Evolutionary conservation across 2,113 vertebrate genomes (phyloP).

Genomic region (Spheniscus mendiculus): DNA sequence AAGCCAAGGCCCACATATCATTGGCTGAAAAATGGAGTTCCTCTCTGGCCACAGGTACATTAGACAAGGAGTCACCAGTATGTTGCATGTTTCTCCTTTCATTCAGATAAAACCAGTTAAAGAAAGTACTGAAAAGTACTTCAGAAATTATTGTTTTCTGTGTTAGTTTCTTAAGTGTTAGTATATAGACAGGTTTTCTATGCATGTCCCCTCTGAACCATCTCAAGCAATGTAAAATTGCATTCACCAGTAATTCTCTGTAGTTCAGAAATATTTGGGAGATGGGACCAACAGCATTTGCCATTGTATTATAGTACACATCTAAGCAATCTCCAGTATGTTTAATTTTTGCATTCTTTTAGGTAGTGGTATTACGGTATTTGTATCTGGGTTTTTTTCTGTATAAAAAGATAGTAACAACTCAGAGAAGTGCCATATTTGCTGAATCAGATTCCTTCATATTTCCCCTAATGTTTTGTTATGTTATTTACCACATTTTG

Average conservation of each 20-base stretch:
- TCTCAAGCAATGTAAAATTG: not conserved
- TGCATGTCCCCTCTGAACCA: not conserved
- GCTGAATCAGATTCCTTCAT: not conserved
- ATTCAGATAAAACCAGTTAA: not conserved
- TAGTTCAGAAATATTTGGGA: not conserved
- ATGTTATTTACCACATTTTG: not conserved
- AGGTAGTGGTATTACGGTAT: not conserved
- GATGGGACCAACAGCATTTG: not conserved
- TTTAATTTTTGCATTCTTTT: not conserved
- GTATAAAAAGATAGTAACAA: not conserved
- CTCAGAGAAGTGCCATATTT: not conserved
- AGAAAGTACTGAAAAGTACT: not conserved
- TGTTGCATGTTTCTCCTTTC: not conserved
- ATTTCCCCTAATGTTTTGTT: not conserved
- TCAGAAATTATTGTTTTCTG: not conserved
- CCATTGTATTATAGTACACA: not conserved
- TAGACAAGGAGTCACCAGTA: not conserved
- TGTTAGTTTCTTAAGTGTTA: not conserved
- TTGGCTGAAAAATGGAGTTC: constrained; percentile 89
- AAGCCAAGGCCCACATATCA: constrained; percentile 90
- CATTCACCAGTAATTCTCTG: not conserved
- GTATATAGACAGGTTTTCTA: not conserved
- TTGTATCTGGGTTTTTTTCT: not conserved
- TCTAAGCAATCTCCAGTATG: not conserved
- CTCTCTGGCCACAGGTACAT: constrained; percentile 85